Conservation (phyloP, 1,140 invertebrate genomes). For the Drosophila cardini region DNA sequence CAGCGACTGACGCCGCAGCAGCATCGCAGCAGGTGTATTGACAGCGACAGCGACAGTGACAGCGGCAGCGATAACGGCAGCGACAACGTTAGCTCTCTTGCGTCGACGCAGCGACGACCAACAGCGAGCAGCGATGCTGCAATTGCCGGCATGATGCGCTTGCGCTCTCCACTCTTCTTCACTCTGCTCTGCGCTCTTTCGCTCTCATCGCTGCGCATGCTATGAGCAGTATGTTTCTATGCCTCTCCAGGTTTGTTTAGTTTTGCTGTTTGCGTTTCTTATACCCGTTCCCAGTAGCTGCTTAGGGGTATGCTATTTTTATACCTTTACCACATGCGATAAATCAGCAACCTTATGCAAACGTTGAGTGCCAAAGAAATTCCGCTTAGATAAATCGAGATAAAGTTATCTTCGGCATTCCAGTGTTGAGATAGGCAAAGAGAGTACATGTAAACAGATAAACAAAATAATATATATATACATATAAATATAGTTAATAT, state of each 20-base stretch:
- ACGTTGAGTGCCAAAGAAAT: too few relatives aligned
- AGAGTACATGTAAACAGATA: neutral
- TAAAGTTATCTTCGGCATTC: too few relatives aligned
- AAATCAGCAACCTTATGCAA: too few relatives aligned
- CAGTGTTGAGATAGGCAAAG: neutral
- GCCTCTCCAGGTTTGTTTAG: conserved; percentile 9
- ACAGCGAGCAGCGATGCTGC: conserved; percentile 29
- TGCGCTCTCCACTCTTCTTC: conserved; percentile 26
- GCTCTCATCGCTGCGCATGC: too few relatives aligned
- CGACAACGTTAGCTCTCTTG: conserved; percentile 49
- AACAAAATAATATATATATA: neutral
- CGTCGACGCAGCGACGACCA: conserved; percentile 31
- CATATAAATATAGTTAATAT: neutral
- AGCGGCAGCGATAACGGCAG: conserved; percentile 30
- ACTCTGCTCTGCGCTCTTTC: neutral
- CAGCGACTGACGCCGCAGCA: conserved; percentile 26
- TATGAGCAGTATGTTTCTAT: conserved; percentile 10
- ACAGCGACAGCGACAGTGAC: conserved; percentile 17
- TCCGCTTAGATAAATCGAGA: neutral
- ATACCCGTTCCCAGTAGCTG: conserved; percentile 8
- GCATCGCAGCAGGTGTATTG: conserved; percentile 21
- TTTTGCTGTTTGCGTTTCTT: conserved; percentile 11
- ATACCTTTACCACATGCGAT: too few relatives aligned
- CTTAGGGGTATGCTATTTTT: neutral
- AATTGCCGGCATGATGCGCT: conserved; percentile 37